Evolutionary conservation across 2,888 invertebrate genomes (phyloP).

Genomic region (Mechanitis messenoides): DNA sequence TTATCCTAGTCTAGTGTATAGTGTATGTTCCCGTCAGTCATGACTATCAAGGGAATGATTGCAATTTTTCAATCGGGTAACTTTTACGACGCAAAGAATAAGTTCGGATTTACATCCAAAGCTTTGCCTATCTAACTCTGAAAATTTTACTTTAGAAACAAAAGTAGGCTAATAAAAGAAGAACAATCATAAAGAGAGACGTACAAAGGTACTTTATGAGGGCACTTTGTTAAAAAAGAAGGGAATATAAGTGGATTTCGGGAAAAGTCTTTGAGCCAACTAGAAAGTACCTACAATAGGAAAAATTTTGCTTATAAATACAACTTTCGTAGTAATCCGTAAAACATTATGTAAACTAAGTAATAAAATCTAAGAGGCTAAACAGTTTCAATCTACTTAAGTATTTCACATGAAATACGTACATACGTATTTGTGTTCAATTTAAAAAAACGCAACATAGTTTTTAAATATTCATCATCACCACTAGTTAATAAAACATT

Average conservation of each 20-base stretch:
- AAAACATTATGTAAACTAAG: too few relatives aligned
- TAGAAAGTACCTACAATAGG: not conserved
- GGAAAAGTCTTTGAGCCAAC: slow-evolving; percentile 19
- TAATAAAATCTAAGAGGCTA: not conserved
- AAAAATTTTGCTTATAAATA: too few relatives aligned
- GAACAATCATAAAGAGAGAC: slow-evolving; percentile 74
- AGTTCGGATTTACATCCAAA: slow-evolving; percentile 69
- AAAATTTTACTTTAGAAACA: slow-evolving; percentile 74
- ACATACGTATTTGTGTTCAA: too few relatives aligned
- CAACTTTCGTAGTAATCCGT: too few relatives aligned
- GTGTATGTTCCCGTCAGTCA: not conserved
- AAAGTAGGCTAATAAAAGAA: slow-evolving; percentile 75
- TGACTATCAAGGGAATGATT: slow-evolving; percentile 8
- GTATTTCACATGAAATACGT: slow-evolving; percentile 8
- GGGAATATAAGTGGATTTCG: slow-evolving; percentile 32
- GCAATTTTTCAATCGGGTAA: slow-evolving; percentile 67
- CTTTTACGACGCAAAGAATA: slow-evolving; percentile 67
- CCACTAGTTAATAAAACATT: too few relatives aligned
- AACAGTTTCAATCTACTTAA: slow-evolving; percentile 19
- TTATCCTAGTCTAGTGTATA: not conserved
- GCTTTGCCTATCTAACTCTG: slow-evolving; percentile 65
- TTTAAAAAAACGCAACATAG: not conserved
- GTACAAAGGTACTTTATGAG: slow-evolving; percentile 49
- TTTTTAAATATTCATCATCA: not conserved
- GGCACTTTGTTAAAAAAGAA: slow-evolving; percentile 55